Conservation (phyloP, 30 jellyfish, hydroid and myxozoan species). For the Aurelia sp. region DNA sequence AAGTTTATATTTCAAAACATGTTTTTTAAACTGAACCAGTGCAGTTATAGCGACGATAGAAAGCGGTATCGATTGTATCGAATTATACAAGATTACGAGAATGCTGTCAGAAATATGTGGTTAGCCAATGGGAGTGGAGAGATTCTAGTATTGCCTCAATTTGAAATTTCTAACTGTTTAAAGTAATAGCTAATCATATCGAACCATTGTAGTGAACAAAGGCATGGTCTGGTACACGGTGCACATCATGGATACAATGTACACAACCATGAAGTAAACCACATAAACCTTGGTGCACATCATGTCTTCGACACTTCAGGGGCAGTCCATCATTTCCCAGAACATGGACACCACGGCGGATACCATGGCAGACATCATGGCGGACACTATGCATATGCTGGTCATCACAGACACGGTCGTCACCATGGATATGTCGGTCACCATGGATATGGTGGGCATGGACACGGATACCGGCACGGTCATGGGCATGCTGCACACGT, state of each 20-base stretch:
- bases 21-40: too few relatives aligned
- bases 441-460: slow-evolving; percentile 21
- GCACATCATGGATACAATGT: slow-evolving; percentile 9
- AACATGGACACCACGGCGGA: slow-evolving; percentile 65
- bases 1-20: too few relatives aligned
- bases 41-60: too few relatives aligned
- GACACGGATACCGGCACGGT: slow-evolving; percentile 25
- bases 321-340: slow-evolving; percentile 30
- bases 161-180: too few relatives aligned
- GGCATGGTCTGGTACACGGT: slow-evolving; percentile 54
- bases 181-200: too few relatives aligned
- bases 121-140: too few relatives aligned
- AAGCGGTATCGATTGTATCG: too few relatives aligned
- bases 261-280: slow-evolving; percentile 4
- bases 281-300: neutral
- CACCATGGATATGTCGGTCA: slow-evolving; percentile 22
- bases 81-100: too few relatives aligned
- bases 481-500: slow-evolving; percentile 13
- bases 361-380: slow-evolving; percentile 44
- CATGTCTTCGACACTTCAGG: slow-evolving; percentile 10
- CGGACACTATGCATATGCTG: slow-evolving; percentile 7
- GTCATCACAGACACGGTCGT: slow-evolving; percentile 1
- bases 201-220: slow-evolving; percentile 35
- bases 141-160: too few relatives aligned
- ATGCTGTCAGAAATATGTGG: too few relatives aligned